These are phyloP conservation scores for Drosophila ironensis DNA, from an alignment of 1,140 invertebrate genomes.

Conservation along the genomic window DNA sequence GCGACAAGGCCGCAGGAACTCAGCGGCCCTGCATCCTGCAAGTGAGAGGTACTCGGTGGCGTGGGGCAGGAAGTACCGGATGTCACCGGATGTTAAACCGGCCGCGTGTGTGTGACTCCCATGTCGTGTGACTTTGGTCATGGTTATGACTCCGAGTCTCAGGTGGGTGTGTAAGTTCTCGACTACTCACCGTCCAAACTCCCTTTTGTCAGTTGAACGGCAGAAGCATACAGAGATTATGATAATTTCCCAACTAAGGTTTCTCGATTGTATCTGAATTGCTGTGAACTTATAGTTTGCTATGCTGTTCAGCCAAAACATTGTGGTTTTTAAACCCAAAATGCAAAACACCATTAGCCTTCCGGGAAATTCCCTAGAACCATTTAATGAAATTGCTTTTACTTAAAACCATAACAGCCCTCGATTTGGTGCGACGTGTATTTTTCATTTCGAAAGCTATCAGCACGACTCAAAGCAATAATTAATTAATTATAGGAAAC, in stretches of 20 bases:
- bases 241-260: no score
- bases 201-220: conserved; percentile 63
- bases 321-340: no score
- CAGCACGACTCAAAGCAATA: conserved; percentile 51
- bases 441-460: conserved; percentile 27
- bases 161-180: conserved; percentile 39
- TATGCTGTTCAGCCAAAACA: no score
- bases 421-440: not conserved
- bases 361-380: not conserved
- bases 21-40: conserved; percentile 30
- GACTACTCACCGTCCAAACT: conserved; percentile 15
- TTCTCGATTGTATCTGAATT: no score
- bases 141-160: conserved; percentile 65
- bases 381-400: not conserved
- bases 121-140: conserved; percentile 75
- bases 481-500: conserved; percentile 78
- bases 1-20: conserved; percentile 73
- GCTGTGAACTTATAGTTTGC: no score
- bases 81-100: conserved; percentile 73
- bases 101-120: conserved; percentile 34
- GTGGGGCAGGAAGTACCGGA: conserved; percentile 67
- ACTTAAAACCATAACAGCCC: no score
- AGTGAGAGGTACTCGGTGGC: not conserved
- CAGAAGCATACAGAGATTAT: conserved; percentile 71
- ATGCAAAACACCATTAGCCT: no score